Percentiles rank a stretch among this genome's conserved stretches.
Conservation (phyloP, 53 echinoderm and acorn worm species). For the Stichopus horrens region DNA sequence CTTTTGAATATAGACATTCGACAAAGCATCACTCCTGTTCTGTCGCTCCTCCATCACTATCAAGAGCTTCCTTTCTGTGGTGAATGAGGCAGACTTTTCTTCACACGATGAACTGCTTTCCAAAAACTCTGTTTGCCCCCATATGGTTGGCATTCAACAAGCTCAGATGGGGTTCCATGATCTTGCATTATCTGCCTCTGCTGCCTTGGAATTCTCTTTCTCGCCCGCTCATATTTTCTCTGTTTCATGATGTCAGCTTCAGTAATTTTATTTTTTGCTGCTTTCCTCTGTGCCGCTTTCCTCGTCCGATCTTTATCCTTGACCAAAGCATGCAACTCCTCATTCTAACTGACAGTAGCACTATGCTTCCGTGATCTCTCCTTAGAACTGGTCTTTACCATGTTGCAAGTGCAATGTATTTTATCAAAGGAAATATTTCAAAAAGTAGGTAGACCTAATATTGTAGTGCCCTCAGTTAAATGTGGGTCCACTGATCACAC, state of each 20-base stretch:
- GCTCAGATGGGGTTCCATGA: neutral
- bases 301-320: conserved; percentile 28
- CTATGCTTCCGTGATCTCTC: conserved; percentile 8
- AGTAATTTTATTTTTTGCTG: conserved; percentile 19
- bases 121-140: neutral
- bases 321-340: neutral
- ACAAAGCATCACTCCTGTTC: conserved; percentile 17
- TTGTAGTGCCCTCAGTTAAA: no score
- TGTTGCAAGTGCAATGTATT: conserved; percentile 11
- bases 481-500: no score
- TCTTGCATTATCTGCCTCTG: conserved; percentile 16
- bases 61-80: conserved; percentile 2
- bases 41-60: neutral
- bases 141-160: neutral
- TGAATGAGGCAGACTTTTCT: conserved; percentile 17
- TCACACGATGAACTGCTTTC: neutral
- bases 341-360: conserved; percentile 9
- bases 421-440: no score
- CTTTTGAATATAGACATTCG: conserved; percentile 16
- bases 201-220: conserved; percentile 29
- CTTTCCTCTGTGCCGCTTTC: conserved; percentile 29
- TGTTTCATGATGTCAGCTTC: neutral
- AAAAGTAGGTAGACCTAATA: no score
- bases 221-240: conserved; percentile 23
- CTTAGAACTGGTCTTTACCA: neutral